Conservation (phyloP, 2,797 vertebrate species). For the Poeciliopsis paucimaculata region DNA sequence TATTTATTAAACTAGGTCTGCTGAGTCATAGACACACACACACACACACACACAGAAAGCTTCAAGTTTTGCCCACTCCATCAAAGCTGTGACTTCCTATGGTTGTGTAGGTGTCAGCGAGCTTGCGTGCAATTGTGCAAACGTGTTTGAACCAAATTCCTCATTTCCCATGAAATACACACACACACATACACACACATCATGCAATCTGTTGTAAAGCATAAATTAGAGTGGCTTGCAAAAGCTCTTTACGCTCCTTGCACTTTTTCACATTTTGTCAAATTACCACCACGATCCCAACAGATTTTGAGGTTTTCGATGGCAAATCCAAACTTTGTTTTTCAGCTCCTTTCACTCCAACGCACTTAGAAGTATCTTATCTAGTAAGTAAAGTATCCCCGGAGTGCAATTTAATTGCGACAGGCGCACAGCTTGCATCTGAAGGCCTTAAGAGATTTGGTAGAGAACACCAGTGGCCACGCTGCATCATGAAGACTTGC, state of each 20-base stretch:
- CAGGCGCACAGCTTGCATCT: neutral
- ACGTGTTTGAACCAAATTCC: slow-evolving; percentile 29
- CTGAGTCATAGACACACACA: slow-evolving; percentile 33
- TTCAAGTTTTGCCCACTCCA: slow-evolving; percentile 13
- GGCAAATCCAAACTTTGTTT: neutral
- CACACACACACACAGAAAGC: neutral
- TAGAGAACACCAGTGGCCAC: neutral
- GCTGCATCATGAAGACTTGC: neutral
- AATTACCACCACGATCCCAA: neutral
- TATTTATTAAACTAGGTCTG: slow-evolving; percentile 46
- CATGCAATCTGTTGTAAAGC: slow-evolving; percentile 34
- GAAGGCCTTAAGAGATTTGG: neutral
- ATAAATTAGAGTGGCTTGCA: neutral
- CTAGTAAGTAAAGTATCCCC: neutral
- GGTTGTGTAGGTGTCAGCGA: neutral
- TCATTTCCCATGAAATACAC: slow-evolving; percentile 41
- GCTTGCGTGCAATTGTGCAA: slow-evolving; percentile 14
- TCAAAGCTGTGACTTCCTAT: neutral
- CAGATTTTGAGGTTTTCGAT: neutral
- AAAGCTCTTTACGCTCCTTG: neutral
- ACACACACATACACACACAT: slow-evolving; percentile 39
- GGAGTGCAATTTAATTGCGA: neutral
- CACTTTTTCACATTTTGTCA: neutral
- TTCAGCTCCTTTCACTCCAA: neutral
- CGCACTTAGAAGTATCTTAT: neutral